phyloP scores from a whole-genome alignment of 2,113 vertebrate genomes.

The Lagopus leucura region DNA sequence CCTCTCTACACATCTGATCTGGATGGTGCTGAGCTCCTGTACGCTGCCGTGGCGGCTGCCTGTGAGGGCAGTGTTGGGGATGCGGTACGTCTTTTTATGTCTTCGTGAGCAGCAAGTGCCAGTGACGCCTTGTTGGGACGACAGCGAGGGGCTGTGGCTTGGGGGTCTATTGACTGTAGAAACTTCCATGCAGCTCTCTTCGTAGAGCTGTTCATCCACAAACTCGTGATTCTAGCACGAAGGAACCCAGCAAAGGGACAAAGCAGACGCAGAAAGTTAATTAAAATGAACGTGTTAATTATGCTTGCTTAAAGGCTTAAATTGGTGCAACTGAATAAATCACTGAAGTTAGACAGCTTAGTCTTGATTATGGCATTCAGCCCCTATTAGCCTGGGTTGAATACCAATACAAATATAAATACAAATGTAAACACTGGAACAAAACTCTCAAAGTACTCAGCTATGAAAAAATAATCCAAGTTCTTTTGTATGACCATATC shows the following conservation, averaged over 20 bases:
- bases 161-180: conserved; percentile 83
- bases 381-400: conserved; percentile 17
- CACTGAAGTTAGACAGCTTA: neutral
- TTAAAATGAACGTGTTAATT: neutral
- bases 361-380: conserved; percentile 44
- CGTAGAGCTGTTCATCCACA: conserved; percentile 91
- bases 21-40: conserved; percentile 96
- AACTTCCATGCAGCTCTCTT: conserved; percentile 88
- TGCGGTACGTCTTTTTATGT: conserved; percentile 90
- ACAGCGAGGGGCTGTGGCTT: conserved; percentile 87
- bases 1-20: conserved; percentile 89
- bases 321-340: conserved; percentile 7
- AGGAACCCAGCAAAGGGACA: neutral
- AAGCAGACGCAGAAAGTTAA: conserved; percentile 9
- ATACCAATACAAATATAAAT: conserved; percentile 23
- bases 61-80: conserved; percentile 83
- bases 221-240: conserved; percentile 90
- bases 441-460: neutral
- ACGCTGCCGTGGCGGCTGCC: conserved; percentile 82
- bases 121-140: conserved; percentile 84
- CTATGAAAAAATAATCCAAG: conserved; percentile 34
- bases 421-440: neutral
- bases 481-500: conserved; percentile 6
- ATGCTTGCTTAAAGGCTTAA: neutral
- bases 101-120: conserved; percentile 89